These are phyloP conservation scores for Tokudaia muenninki DNA, from an alignment of 2,797 vertebrate species.

Conservation along the genomic window DNA sequence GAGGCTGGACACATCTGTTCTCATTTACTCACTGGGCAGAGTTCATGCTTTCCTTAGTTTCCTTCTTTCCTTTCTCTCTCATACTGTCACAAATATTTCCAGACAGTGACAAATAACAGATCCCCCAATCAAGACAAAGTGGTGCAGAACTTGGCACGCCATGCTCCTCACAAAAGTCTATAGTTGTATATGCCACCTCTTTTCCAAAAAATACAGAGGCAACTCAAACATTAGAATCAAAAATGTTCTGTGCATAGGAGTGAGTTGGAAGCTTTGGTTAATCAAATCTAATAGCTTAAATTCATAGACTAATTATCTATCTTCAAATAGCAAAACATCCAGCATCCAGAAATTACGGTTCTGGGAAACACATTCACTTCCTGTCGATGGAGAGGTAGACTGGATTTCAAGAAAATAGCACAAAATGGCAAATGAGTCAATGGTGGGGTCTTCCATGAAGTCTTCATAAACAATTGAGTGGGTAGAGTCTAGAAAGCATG, in stretches of 20 bases:
- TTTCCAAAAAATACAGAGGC: neutral
- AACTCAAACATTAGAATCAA: neutral
- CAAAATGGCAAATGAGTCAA: slow-evolving; percentile 31
- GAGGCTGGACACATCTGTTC: neutral
- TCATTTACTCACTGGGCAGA: neutral
- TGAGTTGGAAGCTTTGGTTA: neutral
- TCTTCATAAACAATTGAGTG: neutral
- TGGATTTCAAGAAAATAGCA: slow-evolving; percentile 2
- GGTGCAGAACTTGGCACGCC: neutral
- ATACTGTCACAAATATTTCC: slow-evolving; percentile 12
- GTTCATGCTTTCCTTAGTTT: neutral
- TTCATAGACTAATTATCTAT: neutral
- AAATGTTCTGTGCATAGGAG: neutral
- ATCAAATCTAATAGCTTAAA: neutral
- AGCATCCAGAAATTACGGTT: neutral
- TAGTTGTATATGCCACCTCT: neutral
- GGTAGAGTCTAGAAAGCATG: neutral
- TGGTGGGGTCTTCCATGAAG: neutral
- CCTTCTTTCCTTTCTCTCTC: neutral
- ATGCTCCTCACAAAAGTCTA: neutral
- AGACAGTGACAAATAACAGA: neutral
- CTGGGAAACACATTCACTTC: neutral
- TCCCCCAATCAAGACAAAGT: neutral
- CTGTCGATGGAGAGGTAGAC: neutral
- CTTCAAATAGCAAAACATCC: neutral